Conservation (phyloP, 2,113 vertebrate genomes). For the Cyprinodon tularosa region DNA sequence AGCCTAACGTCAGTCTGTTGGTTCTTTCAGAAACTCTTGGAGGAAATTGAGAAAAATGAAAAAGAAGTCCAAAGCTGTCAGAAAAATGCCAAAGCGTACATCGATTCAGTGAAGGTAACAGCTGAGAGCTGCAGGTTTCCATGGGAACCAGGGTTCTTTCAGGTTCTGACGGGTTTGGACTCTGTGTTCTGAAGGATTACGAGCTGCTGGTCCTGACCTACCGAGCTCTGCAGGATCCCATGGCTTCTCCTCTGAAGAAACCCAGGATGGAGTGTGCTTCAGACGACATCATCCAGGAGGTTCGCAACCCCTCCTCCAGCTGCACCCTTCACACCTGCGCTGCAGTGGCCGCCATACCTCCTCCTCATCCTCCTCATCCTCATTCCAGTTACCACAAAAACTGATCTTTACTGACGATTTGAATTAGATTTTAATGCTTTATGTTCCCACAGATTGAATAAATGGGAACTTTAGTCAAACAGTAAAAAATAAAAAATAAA, state of each 20-base stretch:
- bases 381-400: too few species aligned
- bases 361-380: too few species aligned
- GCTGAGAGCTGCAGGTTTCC: background rate
- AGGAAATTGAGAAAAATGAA: constrained; percentile 88
- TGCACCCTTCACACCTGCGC: too few species aligned
- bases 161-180: background rate
- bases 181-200: constrained; percentile 83
- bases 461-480: too few species aligned
- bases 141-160: accelerated
- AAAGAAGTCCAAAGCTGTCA: constrained; percentile 91
- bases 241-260: constrained; percentile 91
- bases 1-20: background rate
- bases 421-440: too few species aligned
- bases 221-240: constrained; percentile 90
- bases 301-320: background rate
- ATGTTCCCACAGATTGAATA: too few species aligned
- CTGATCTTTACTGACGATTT: too few species aligned
- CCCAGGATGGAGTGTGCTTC: constrained; percentile 90
- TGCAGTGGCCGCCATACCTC: too few species aligned
- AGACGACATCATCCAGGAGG: constrained; percentile 93
- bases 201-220: constrained; percentile 94
- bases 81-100: constrained; percentile 90
- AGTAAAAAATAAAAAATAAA: too few species aligned
- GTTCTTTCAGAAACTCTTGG: constrained; percentile 85
- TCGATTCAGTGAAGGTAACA: constrained; percentile 92